phyloP scores from a whole-genome alignment of 2,113 vertebrate genomes.

The Telmatochromis sp. region DNA sequence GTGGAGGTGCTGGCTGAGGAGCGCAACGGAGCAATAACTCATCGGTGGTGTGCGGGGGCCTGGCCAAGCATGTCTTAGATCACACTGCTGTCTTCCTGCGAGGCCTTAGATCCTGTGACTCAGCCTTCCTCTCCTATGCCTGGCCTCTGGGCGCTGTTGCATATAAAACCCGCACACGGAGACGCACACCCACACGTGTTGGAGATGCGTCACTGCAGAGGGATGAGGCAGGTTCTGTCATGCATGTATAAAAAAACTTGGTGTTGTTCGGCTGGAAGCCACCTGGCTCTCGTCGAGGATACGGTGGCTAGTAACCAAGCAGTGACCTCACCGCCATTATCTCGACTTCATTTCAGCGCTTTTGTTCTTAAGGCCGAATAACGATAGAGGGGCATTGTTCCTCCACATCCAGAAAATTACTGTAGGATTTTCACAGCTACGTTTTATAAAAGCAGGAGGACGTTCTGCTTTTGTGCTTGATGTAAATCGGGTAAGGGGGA shows the following conservation, averaged over 20 bases:
- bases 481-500: conserved; percentile 6
- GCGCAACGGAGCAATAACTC: conserved; percentile 41
- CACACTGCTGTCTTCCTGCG: conserved; percentile 60
- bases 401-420: conserved; percentile 6
- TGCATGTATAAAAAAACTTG: neutral
- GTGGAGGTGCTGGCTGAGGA: conserved; percentile 26
- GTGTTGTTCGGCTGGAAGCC: neutral
- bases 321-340: conserved; percentile 48
- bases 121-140: conserved; percentile 50
- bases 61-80: conserved; percentile 55
- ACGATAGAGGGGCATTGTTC: conserved; percentile 26
- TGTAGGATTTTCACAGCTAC: neutral
- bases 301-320: conserved; percentile 25
- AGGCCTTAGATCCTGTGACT: conserved; percentile 57
- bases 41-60: conserved; percentile 43
- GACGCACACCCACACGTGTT: neutral
- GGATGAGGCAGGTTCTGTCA: neutral
- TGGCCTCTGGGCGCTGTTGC: conserved; percentile 18
- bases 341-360: neutral
- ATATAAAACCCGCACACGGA: neutral
- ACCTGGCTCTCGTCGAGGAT: conserved; percentile 7
- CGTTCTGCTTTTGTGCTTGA: neutral
- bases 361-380: conserved; percentile 1
- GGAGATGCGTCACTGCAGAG: neutral
- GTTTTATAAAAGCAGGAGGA: conserved; percentile 2